These are phyloP conservation scores for Heliangelus exortis DNA, from an alignment of 2,797 vertebrate genomes.

Conservation along the genomic window DNA sequence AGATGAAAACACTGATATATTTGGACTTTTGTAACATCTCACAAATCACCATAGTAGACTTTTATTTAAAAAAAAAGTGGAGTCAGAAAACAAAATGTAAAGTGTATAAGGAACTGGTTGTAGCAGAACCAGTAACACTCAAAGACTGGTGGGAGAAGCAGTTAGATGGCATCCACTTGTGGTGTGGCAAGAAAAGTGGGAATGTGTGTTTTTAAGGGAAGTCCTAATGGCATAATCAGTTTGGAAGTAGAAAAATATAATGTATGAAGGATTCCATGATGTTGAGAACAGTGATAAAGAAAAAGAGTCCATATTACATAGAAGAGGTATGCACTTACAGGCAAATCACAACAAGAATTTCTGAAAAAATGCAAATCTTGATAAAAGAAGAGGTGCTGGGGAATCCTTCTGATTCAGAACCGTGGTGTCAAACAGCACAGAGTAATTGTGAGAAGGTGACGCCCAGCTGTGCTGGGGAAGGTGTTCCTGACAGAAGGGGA, in stretches of 20 bases:
- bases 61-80: neutral
- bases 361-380: neutral
- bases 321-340: neutral
- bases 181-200: neutral
- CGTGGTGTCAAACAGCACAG: neutral
- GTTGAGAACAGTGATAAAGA: neutral
- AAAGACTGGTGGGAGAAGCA: neutral
- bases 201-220: neutral
- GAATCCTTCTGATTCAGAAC: neutral
- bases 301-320: neutral
- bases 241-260: neutral
- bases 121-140: neutral
- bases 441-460: neutral
- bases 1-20: neutral
- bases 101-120: neutral
- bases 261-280: neutral
- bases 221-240: neutral
- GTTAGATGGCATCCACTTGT: neutral
- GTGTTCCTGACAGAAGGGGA: neutral
- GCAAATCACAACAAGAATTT: neutral
- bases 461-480: too few species aligned
- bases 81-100: neutral
- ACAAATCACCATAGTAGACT: neutral
- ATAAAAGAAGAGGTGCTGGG: neutral
- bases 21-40: neutral